Conservation (phyloP, 2,797 vertebrate species). For the Poeciliopsis paucimaculata region DNA sequence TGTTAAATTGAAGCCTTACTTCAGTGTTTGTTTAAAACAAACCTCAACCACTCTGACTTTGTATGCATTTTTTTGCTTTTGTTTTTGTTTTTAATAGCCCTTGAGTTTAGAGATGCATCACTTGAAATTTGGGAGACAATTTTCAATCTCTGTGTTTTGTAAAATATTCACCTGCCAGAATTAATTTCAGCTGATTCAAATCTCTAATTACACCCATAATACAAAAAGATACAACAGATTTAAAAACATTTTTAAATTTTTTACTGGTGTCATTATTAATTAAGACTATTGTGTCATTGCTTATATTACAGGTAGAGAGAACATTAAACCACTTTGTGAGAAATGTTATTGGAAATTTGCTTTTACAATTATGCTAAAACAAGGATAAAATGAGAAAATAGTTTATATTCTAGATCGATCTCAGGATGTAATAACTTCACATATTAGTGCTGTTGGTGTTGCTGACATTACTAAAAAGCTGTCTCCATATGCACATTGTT, state of each 20-base stretch:
- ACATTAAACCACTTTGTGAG: neutral
- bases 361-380: neutral
- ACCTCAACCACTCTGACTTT: neutral
- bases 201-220: neutral
- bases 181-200: neutral
- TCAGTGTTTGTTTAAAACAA: neutral
- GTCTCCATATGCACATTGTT: neutral
- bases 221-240: neutral
- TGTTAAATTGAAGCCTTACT: conserved; percentile 1
- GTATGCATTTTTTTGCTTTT: neutral
- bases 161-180: neutral
- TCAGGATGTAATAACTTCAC: neutral
- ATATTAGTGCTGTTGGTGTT: neutral
- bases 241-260: neutral
- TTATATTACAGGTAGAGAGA: neutral
- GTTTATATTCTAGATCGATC: neutral
- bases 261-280: no score
- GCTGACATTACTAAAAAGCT: neutral
- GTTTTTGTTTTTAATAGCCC: neutral
- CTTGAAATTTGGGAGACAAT: neutral
- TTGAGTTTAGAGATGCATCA: neutral
- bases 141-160: neutral
- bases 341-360: neutral
- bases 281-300: neutral
- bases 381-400: neutral